Evolutionary conservation across 2,888 invertebrate genomes (phyloP).

Genomic region (Myopa tessellatipennis): DNA sequence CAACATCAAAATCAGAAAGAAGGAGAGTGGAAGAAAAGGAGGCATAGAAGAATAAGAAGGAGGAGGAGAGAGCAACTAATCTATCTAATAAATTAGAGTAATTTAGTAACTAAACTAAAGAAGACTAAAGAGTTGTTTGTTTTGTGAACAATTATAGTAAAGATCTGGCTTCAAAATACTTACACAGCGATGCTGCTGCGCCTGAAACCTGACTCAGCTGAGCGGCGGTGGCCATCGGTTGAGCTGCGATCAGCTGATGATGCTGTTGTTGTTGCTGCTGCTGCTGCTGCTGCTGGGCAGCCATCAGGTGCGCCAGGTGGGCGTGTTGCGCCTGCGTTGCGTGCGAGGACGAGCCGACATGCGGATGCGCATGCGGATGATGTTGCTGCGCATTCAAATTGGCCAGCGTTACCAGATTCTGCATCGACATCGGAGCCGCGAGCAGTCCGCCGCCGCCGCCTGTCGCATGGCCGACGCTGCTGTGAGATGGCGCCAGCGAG

Average conservation of each 20-base stretch:
- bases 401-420: conserved; percentile 86
- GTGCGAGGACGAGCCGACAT: conserved; percentile 32
- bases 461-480: conserved; percentile 48
- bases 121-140: too few species aligned
- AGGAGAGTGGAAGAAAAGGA: too few species aligned
- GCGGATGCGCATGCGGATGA: conserved; percentile 46
- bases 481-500: conserved; percentile 56
- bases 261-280: conserved; percentile 35
- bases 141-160: not conserved
- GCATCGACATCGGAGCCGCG: conserved; percentile 83
- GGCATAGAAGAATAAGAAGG: too few species aligned
- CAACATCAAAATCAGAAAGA: too few species aligned
- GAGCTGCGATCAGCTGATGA: conserved; percentile 69
- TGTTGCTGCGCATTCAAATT: conserved; percentile 67
- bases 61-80: too few species aligned
- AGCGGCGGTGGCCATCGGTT: conserved; percentile 52
- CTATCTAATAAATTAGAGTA: too few species aligned
- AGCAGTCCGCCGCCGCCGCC: conserved; percentile 68
- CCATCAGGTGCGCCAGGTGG: conserved; percentile 57
- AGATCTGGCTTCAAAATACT: conserved; percentile 53
- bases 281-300: conserved; percentile 49
- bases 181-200: conserved; percentile 66
- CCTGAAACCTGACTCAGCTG: conserved; percentile 45
- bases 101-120: too few species aligned
- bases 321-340: conserved; percentile 45